Evolutionary conservation across 2,888 invertebrate genomes (phyloP).

Genomic region (Drosophila macrothrix): DNA sequence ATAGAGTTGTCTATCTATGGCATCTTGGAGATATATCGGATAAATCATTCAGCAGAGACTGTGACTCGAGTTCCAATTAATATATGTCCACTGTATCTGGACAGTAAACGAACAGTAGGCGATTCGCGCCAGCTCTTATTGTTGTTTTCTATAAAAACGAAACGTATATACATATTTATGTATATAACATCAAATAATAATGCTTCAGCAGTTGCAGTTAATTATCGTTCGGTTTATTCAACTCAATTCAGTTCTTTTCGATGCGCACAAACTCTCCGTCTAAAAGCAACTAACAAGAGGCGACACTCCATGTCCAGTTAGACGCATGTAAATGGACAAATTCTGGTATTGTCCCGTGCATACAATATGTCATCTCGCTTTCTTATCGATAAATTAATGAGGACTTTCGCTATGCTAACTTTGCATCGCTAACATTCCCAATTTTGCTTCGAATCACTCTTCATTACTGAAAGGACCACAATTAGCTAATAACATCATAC

Average conservation of each 20-base stretch:
- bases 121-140: neutral
- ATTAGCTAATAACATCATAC: neutral
- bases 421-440: neutral
- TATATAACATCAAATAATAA: neutral
- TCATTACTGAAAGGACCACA: neutral
- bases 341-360: neutral
- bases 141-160: neutral
- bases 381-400: neutral
- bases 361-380: neutral
- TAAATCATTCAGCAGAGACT: neutral
- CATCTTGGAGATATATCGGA: neutral
- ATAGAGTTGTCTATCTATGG: neutral
- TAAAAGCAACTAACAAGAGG: neutral
- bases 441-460: neutral
- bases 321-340: neutral
- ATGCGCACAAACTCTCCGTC: neutral
- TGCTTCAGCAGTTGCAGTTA: neutral
- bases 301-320: neutral
- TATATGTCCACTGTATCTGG: neutral
- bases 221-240: neutral
- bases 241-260: neutral
- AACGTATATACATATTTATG: neutral
- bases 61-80: neutral
- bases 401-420: neutral
- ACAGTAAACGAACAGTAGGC: neutral